These are phyloP conservation scores for Pediacus dermestoides DNA, from an alignment of 2,888 invertebrate genomes.

Conservation along the genomic window DNA sequence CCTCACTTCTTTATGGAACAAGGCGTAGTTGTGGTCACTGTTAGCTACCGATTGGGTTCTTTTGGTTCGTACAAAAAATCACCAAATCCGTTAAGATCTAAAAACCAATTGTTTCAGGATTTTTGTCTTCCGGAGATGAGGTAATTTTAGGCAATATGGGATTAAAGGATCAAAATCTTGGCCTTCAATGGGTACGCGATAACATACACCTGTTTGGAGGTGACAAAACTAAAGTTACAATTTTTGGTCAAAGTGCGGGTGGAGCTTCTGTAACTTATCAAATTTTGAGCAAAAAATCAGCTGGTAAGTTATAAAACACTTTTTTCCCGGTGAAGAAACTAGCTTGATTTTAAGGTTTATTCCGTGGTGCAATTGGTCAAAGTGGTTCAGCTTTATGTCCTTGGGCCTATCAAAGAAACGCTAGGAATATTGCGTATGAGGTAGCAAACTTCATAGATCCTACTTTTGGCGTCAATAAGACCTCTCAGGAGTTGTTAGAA, in stretches of 20 bases:
- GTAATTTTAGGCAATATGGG: constrained; percentile 32
- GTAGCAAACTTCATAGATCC: constrained; percentile 22
- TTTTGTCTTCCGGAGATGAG: constrained; percentile 29
- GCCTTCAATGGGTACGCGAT: constrained; percentile 29
- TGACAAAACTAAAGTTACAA: constrained; percentile 28
- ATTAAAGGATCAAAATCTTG: constrained; percentile 32
- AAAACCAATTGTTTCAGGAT: constrained; percentile 21
- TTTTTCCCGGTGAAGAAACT: no score
- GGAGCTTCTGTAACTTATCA: constrained; percentile 27
- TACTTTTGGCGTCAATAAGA: constrained; percentile 10
- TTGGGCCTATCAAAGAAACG: constrained; percentile 29
- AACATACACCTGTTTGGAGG: constrained; percentile 34
- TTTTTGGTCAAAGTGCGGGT: constrained; percentile 33
- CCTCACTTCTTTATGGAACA: constrained; percentile 41
- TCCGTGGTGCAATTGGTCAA: constrained; percentile 27
- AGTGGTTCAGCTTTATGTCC: constrained; percentile 30
- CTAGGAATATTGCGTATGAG: constrained; percentile 27
- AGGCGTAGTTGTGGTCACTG: constrained; percentile 34
- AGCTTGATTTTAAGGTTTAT: no score
- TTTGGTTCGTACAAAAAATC: constrained; percentile 25
- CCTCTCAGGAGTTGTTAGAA: constrained; percentile 16
- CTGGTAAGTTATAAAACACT: no score
- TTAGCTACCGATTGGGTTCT: constrained; percentile 32
- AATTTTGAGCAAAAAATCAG: constrained; percentile 20
- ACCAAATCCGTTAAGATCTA: background rate